Evolutionary conservation across 2,888 invertebrate species (phyloP), one percentile per base, ranked within the genome.

Genomic region (Himalopsyche tibetana): DNA sequence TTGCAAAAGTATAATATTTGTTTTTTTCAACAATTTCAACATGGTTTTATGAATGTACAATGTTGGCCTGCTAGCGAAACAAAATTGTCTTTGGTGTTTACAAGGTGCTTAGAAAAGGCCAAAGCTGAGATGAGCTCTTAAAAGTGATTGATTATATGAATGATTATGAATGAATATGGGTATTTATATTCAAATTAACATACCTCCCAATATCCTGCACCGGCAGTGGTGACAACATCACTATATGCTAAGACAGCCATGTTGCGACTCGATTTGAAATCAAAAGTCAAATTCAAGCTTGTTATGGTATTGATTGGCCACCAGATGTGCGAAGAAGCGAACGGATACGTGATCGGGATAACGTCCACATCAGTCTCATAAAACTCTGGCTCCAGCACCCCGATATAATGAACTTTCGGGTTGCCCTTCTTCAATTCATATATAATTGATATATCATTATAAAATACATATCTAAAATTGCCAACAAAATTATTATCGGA

Each of bases 291-390:
- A 91, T 95, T 95, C 89, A 98, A 93, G 89, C 94, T 95, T 89
- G 96, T 94, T 56, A 94, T 95, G 90, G 95, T 95, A 91, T 95
- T 95, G 91, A 96, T 95, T 82, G 96, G 96, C 96, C 97, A 97
- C 96, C 97, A 96, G 91, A 97, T 96, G 92, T 97, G 97, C 88
- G 97, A 97, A 83, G 97, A 96, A 87, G 97, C 96, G 91, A 98
- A 98, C 83, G 98, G 97, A 92, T 97, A 97, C 56, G 98, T 98
- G 89, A 98, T 96, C 56, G 98, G 98, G 90, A 98, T 97, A 84
- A 97, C 96, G 91, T 96, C 96, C 38, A 97, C 97, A 91, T 97
- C 96, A 83, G 95, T 95, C 90, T 97, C 97, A 90, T 95, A 95
- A 90, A 97, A 97, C 90, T 97, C 97, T 4, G 97, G 96, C 89